Evolutionary conservation across 2,888 invertebrate species (phyloP), one percentile per base, ranked within the genome.

Genomic region (Brachycybe producta): DNA sequence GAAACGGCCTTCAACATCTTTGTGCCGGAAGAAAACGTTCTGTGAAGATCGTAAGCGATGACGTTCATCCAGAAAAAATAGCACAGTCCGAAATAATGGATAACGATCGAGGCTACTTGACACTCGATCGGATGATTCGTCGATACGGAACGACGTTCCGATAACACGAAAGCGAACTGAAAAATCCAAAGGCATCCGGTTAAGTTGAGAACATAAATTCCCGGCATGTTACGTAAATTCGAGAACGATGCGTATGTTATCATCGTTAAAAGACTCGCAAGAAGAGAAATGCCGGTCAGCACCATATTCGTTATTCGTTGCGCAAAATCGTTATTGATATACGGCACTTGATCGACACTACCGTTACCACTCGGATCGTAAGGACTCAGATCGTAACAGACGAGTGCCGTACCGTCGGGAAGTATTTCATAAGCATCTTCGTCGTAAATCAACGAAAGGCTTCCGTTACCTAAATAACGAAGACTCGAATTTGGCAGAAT

Each of bases 31-130:
- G n/a, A n/a, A 54, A 69, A 69, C 2, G 67, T 67, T 21, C 60
- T 53, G 57, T 59, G 67, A 3, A 68, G 59, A 53, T 68, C 68
- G 53, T 61, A 67, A 5, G 68, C 63, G 62, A 68, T 68, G 2
- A 68, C 64, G 54, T 67, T 69, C 63, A 65, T 67, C 67, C 67
- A 69, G 57, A 66, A 65, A 46, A 67, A 66, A 2, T 64, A 61
- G 0, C 64, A 59, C 5, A 69, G 57, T 46, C 65, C 62, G 15
- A 61, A 57, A 55, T 63, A 69, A 53, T 69, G 69, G 5, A 66
- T 55, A 1, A 61, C 26, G 5, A 64, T 57, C 0, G 65, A 67
- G 2, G 64, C 60, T 1, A 57, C 49, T 4, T 58, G 57, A 54
- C 69, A 69, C 1, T 51, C 17, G 1, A 41, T 24, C 5, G 43